Base-by-base conservation (phyloP, 2,888 invertebrate genomes). In the Eulithis prunata region DNA sequence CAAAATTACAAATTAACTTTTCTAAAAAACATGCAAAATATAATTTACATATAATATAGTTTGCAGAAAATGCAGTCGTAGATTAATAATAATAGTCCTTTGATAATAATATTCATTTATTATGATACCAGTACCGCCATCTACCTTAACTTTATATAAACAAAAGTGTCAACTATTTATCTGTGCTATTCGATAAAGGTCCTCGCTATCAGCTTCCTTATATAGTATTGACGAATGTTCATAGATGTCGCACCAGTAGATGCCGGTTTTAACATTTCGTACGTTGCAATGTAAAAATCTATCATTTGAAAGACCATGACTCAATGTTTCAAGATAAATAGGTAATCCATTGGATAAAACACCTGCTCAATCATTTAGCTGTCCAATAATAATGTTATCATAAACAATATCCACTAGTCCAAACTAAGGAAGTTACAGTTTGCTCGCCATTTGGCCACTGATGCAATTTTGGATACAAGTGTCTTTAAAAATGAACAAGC, bases 311-410 rank as follows among this genome's bases (percentile, higher is more conserved):
- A 32, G 32, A 32, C 4, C 6, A 11, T 53, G 13, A 13, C 13
- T 36, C 21, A n/a, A 52, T 4, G 2, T n/a, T 36, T 36, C 36
- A 53, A 32, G 53, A 53, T 53, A 53, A 47, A 21, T 21, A 36
- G n/a, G 32, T 53, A 36, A 53, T 53, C 53, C 53, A 7, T 7
- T 53, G 53, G n/a, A 53, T 53, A 53, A 32, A 53, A 3, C n/a
- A 32, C 28, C 12, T 36, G 7, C 32, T 52, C 52, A 36, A 52
- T 52, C 52, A 52, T 52, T 52, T 28, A 12, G n/a, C 52, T 52
- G 32, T 52, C 52, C 12, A 32, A 52, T 52, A 32, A n/a, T 47
- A 49, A 11, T 7, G 11, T 28, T 28, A 51, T 51, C 51, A 28
- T 10, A 52, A 3, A 6, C 6, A 14, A 47, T 13, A 7, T 13